phyloP scores from a whole-genome alignment of 2,888 invertebrate species.

The Cynaeus angustus region DNA sequence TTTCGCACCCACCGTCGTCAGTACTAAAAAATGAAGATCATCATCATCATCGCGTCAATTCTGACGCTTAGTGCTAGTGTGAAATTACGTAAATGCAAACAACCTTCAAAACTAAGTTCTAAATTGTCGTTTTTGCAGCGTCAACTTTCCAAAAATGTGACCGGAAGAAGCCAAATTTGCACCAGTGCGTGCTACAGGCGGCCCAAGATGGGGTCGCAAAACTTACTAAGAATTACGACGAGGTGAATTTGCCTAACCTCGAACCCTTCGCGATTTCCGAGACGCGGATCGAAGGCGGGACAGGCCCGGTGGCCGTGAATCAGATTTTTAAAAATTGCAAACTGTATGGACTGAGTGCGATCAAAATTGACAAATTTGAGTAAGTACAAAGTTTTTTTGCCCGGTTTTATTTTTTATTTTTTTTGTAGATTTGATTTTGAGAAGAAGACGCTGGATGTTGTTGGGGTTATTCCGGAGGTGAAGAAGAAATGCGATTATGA shows the following conservation, averaged over 20 bases:
- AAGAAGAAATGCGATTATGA: constrained; percentile 1
- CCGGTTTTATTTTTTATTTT: neutral
- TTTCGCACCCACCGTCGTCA: too few relatives aligned
- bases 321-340: constrained; percentile 29
- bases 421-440: constrained; percentile 30
- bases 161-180: constrained; percentile 4
- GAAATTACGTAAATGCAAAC: neutral
- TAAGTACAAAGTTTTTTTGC: constrained; percentile 4
- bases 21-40: too few relatives aligned
- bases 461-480: constrained; percentile 8
- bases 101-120: neutral
- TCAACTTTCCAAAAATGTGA: constrained; percentile 25
- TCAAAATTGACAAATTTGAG: constrained; percentile 14
- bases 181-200: constrained; percentile 7
- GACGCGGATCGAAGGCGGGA: neutral
- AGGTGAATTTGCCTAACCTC: neutral
- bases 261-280: constrained; percentile 12
- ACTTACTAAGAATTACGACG: constrained; percentile 7
- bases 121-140: constrained; percentile 3
- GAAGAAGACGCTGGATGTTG: constrained; percentile 5
- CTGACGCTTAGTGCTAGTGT: neutral
- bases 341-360: constrained; percentile 1
- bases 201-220: constrained; percentile 18
- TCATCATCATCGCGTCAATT: too few relatives aligned
- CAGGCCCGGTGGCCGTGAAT: constrained; percentile 12